phyloP scores from a whole-genome alignment of 2,888 invertebrate species.

The Plebejus anna region DNA sequence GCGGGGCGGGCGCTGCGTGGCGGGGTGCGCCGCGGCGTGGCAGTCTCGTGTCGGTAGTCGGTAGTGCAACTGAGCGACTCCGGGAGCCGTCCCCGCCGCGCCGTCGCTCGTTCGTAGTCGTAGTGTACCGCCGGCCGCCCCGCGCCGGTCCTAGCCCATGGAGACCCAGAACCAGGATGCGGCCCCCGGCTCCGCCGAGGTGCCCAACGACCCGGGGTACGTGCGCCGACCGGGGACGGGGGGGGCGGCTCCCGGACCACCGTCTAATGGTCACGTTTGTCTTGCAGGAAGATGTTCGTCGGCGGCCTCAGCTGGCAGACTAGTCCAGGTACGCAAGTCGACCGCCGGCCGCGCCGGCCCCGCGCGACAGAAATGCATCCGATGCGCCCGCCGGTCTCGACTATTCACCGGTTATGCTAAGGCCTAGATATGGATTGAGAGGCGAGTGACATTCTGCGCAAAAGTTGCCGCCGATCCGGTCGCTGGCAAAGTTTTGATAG shows the following conservation, averaged over 20 bases:
- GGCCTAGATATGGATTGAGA: slow-evolving; percentile 46
- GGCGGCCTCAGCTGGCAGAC: slow-evolving; percentile 99
- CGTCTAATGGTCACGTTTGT: slow-evolving; percentile 77
- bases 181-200: slow-evolving; percentile 92
- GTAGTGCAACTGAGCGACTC: slow-evolving; percentile 83
- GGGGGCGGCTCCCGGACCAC: slow-evolving; percentile 44
- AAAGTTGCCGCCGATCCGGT: slow-evolving; percentile 58
- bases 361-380: slow-evolving; percentile 62
- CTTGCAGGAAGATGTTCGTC: slow-evolving; percentile 99
- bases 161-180: slow-evolving; percentile 89
- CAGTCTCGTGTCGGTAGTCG: slow-evolving; percentile 87
- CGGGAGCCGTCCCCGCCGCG: slow-evolving; percentile 81
- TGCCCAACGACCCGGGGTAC: slow-evolving; percentile 97
- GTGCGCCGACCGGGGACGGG: slow-evolving; percentile 47
- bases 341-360: slow-evolving; percentile 57
- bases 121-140: slow-evolving; percentile 74
- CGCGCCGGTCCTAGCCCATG: slow-evolving; percentile 78
- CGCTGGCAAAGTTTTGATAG: slow-evolving; percentile 74
- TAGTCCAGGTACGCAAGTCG: slow-evolving; percentile 92
- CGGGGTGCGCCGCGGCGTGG: slow-evolving; percentile 60
- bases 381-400: slow-evolving; percentile 53
- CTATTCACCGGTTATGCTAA: slow-evolving; percentile 50
- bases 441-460: slow-evolving; percentile 58
- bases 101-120: slow-evolving; percentile 80
- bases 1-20: slow-evolving; percentile 66